Conservation (phyloP, 2,113 vertebrate genomes). For the Apeltes quadracus region DNA sequence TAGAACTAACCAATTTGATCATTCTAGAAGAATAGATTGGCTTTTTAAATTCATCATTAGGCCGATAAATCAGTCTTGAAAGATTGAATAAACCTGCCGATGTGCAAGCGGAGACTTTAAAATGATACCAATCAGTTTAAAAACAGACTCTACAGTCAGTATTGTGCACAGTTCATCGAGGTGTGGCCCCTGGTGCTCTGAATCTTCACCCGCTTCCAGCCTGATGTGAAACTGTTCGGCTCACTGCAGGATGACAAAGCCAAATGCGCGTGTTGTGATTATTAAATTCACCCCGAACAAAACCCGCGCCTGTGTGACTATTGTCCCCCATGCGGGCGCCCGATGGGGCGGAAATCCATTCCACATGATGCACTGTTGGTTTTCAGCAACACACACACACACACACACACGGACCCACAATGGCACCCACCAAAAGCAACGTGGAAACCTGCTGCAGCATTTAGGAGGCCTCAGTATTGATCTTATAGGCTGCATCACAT, state of each 20-base stretch:
- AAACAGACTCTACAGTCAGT: neutral
- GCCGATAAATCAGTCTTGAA: too few relatives aligned
- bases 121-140: neutral
- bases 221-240: slow-evolving; percentile 14
- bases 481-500: neutral
- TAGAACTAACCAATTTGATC: too few relatives aligned
- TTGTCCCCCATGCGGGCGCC: slow-evolving; percentile 52
- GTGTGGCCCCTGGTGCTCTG: neutral
- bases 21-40: too few relatives aligned
- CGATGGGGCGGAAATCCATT: slow-evolving; percentile 70
- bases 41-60: too few relatives aligned
- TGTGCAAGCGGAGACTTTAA: neutral
- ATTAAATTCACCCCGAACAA: slow-evolving; percentile 70
- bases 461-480: neutral
- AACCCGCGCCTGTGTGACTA: slow-evolving; percentile 71
- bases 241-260: slow-evolving; percentile 58
- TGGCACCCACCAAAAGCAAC: slow-evolving; percentile 20
- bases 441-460: slow-evolving; percentile 18
- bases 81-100: neutral
- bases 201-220: slow-evolving; percentile 11
- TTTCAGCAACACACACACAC: slow-evolving; percentile 60
- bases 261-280: slow-evolving; percentile 56
- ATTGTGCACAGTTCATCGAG: neutral
- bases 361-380: slow-evolving; percentile 77
- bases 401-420: slow-evolving; percentile 50